Evolutionary conservation across 1,140 invertebrate genomes (phyloP), one percentile per base, ranked within the genome.

Genomic region (Euglossa dilemma): DNA sequence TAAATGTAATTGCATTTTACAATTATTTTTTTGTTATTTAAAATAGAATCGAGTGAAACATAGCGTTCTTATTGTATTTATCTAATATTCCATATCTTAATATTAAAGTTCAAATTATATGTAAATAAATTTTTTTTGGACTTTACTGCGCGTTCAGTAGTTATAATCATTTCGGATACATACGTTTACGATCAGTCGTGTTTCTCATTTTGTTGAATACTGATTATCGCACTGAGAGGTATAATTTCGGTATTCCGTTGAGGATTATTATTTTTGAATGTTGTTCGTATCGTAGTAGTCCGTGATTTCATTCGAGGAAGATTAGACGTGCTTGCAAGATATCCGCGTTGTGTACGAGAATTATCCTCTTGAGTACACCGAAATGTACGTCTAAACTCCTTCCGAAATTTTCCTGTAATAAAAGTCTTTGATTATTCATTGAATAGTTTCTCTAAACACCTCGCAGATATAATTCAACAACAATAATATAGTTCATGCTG

Each of bases 371-470:
- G 57, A 6, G 76, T 67, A 76, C 95, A 96, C 77, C 94, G 94
- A 89, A 96, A 96, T 0, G 95, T 94, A 12, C 95, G 94, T 12
- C 93, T 95, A 87, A 96, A 96, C 89, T 96, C 96, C 57, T 95
- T 94, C 5, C 96, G 95, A 91, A 96, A 96, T 93, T 96, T 96
- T 47, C 95, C 96, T 96, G 94, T 25, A 95, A 92, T 76, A 90
- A 80, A 91, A 76, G 80, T 23, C 12, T 25, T 66, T 52, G 20
- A 54, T 56, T 25, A 50, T 50, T 77, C 6, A 11, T 47, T 1
- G 50, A 52, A 54, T n/a, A 45, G 4, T 64, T 67, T 25, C 12
- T 36, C 11, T 7, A 61, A 36, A 20, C 11, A 50, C 11, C 50
- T 75, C 16, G 20, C 45, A 63, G 16, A 0, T n/a, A 25, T 11